phyloP scores from a whole-genome alignment of 2,888 invertebrate genomes.

The Odontocolon sp. region DNA sequence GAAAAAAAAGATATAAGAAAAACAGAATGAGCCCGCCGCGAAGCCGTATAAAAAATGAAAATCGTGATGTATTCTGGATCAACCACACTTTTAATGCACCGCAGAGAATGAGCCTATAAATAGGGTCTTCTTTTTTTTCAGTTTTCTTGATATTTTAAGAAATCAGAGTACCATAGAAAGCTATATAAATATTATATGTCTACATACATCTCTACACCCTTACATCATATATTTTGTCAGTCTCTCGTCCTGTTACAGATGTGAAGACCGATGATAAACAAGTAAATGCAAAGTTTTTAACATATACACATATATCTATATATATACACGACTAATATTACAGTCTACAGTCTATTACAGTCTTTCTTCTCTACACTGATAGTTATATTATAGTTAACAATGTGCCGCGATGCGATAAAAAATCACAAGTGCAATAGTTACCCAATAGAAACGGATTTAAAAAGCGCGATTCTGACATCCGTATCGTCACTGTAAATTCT shows the following conservation, averaged over 20 bases:
- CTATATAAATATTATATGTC: constrained; percentile 61
- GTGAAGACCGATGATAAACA: constrained; percentile 34
- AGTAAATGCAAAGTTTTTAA: constrained; percentile 56
- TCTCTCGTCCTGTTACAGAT: constrained; percentile 14
- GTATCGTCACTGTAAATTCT: constrained; percentile 12
- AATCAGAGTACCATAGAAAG: constrained; percentile 66
- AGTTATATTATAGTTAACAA: constrained; percentile 66
- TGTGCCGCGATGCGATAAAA: constrained; percentile 66
- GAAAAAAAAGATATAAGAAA: constrained; percentile 40
- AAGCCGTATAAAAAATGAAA: constrained; percentile 41
- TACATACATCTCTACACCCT: constrained; percentile 54
- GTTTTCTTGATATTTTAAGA: constrained; percentile 51
- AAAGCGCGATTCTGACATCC: constrained; percentile 37
- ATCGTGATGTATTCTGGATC: no score
- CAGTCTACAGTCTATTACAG: constrained; percentile 72
- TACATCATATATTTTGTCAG: constrained; percentile 39
- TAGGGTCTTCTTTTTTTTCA: constrained; percentile 10
- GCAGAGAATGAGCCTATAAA: no score
- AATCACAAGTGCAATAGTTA: constrained; percentile 81
- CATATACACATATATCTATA: constrained; percentile 55
- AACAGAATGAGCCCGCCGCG: constrained; percentile 50
- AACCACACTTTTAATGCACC: no score
- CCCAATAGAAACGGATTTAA: constrained; percentile 77
- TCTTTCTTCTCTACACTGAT: constrained; percentile 70
- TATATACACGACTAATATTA: constrained; percentile 66